Conservation (phyloP, 2,888 invertebrate genomes). For the Maniola hyperantus region DNA sequence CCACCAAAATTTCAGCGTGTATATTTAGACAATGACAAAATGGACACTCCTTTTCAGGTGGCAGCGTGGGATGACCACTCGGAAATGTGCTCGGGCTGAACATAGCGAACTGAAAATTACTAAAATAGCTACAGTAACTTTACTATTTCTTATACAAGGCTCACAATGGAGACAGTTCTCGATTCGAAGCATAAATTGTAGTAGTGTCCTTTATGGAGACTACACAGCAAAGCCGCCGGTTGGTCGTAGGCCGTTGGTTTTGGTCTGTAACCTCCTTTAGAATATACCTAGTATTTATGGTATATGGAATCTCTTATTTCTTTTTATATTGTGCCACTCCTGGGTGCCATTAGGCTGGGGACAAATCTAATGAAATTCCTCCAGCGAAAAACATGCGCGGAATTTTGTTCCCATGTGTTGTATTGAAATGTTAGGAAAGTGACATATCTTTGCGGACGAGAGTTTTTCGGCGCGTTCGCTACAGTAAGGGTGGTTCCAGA, state of each 20-base stretch:
- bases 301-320: conserved; percentile 6
- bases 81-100: conserved; percentile 90
- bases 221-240: neutral
- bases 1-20: no score
- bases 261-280: neutral
- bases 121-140: conserved; percentile 7
- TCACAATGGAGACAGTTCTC: conserved; percentile 4
- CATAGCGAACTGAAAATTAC: neutral
- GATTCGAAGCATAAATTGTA: conserved; percentile 3
- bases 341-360: no score
- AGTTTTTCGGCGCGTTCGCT: no score
- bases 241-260: no score
- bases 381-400: no score
- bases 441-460: no score
- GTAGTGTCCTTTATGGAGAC: neutral
- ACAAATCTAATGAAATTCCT: no score
- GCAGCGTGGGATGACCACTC: conserved; percentile 94
- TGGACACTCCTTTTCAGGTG: conserved; percentile 81
- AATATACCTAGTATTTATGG: neutral
- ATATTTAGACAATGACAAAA: no score
- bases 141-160: conserved; percentile 2
- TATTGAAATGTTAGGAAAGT: no score
- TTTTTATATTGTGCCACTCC: neutral
- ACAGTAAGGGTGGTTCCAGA: no score
- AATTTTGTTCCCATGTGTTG: no score